Percentiles rank a stretch among this genome's conserved stretches.
Evolutionary conservation across 2,888 invertebrate species (phyloP).

Genomic region (Tenodera sinensis): DNA sequence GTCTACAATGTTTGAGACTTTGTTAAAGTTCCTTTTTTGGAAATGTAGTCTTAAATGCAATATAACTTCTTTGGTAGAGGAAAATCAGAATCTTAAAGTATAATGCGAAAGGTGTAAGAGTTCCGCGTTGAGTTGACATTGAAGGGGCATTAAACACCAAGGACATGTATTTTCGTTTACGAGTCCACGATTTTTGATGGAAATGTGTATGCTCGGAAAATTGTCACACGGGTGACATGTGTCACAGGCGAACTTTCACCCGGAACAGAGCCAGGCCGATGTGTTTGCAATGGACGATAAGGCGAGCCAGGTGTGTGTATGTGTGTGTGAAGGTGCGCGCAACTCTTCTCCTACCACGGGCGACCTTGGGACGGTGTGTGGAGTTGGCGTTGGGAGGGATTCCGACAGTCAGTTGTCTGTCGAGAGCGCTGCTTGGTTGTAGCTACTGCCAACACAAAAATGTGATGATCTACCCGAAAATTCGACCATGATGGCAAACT

Average conservation of each 20-base stretch:
- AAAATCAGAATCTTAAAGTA: no score
- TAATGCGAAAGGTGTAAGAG: no score
- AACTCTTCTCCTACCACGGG: not conserved
- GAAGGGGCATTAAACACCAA: not conserved
- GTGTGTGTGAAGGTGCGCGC: conserved; percentile 11
- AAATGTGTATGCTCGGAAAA: not conserved
- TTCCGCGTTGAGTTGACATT: not conserved
- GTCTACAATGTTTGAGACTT: no score
- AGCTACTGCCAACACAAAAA: not conserved
- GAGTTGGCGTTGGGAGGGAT: not conserved
- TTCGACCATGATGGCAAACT: not conserved
- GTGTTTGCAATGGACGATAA: not conserved
- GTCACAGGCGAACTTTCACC: not conserved
- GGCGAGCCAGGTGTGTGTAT: not conserved
- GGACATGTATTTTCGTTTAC: not conserved
- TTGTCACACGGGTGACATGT: not conserved
- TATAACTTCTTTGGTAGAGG: no score
- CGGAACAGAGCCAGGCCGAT: not conserved
- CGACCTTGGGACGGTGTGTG: conserved; percentile 7
- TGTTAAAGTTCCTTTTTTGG: no score
- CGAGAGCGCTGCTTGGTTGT: not conserved
- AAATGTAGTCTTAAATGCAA: no score
- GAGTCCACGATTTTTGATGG: not conserved
- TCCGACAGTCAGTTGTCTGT: not conserved
- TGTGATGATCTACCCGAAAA: not conserved